Evolutionary conservation across 1,140 invertebrate genomes (phyloP), one percentile per base, ranked within the genome.

Genomic region (Vanessa atalanta): DNA sequence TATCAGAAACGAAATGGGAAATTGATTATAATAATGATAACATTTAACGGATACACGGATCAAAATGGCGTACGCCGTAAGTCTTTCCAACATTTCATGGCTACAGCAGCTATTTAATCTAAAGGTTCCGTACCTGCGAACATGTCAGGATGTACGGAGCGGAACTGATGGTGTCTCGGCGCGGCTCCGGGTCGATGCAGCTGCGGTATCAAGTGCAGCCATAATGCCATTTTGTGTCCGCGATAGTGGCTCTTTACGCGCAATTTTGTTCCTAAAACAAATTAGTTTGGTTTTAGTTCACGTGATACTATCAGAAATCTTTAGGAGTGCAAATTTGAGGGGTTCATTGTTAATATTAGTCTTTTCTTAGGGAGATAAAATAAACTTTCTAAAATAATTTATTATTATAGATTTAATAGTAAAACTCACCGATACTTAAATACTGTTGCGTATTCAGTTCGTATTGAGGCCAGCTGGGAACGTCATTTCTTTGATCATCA

Each of bases 211-310:
- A 98, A 94, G 84, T 97, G 96, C 68, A 97, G 92, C 98, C 98
- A 99, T 48, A 98, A 95, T n/a, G 97, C 97, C 94, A 98, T 96
- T 91, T 98, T 97, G 89, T 97, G 97, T 4, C 97, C 97, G 14
- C 97, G 94, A 88, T 98, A 98, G 91, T 98, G 97, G 79, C 95
- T 96, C 82, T 95, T 95, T 94, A 96, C 95, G 76, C 95, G 95
- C 3, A 95, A 94, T 80, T 96, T 96, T 47, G 94, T 91, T 53
- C 95, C 96, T 96, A 88, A 11, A 9, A 72, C 60, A 20, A 53
- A 16, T 53, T 53, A 4, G n/a, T 9, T 20, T 20, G n/a, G 51
- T 53, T 16, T n/a, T 15, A 50, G 14, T 15, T 5, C 26, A 31
- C 26, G 26, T 31, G 26, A 31, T 31, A 6, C 26, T 31, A 31